Evolutionary conservation across 2,113 vertebrate genomes (phyloP).

Genomic region (Mugil cephalus): DNA sequence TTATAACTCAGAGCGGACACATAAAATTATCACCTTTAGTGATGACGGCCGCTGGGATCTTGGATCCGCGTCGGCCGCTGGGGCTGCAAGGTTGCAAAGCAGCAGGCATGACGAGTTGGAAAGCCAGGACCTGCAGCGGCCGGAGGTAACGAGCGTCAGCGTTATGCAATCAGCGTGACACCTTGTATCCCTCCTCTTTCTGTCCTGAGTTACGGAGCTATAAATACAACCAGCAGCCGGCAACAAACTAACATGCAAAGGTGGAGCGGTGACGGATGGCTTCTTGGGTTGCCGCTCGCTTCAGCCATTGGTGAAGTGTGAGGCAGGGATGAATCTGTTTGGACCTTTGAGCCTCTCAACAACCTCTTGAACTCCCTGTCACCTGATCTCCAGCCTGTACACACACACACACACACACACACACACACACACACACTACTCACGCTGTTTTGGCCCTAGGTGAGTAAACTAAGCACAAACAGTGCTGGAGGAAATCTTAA

Average conservation of each 20-base stretch:
- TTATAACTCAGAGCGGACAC: slow-evolving; percentile 45
- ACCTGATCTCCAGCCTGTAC: slow-evolving; percentile 30
- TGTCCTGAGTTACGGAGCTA: slow-evolving; percentile 54
- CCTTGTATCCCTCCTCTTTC: slow-evolving; percentile 1
- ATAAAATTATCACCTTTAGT: slow-evolving; percentile 69
- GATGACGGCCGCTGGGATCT: slow-evolving; percentile 30
- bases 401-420: not conserved
- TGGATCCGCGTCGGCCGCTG: slow-evolving; percentile 15
- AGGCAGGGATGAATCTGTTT: slow-evolving; percentile 21
- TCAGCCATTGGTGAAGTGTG: slow-evolving; percentile 19
- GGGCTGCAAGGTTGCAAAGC: slow-evolving; percentile 40
- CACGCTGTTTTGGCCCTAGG: not conserved
- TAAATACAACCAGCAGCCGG: slow-evolving; percentile 71
- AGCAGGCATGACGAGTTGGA: slow-evolving; percentile 23
- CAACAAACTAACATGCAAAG: slow-evolving; percentile 46
- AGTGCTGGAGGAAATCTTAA: too few species aligned
- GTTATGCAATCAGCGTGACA: slow-evolving; percentile 65
- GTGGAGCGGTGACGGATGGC: slow-evolving; percentile 47
- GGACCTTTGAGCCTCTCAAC: not conserved
- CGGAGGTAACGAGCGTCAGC: slow-evolving; percentile 59
- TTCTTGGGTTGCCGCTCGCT: slow-evolving; percentile 49
- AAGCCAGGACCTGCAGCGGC: slow-evolving; percentile 43
- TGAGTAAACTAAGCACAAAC: not conserved
- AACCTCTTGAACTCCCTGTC: slow-evolving; percentile 37
- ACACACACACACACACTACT: not conserved